Base-by-base conservation (phyloP, 2,113 vertebrate species). In the Microcebus murinus region DNA sequence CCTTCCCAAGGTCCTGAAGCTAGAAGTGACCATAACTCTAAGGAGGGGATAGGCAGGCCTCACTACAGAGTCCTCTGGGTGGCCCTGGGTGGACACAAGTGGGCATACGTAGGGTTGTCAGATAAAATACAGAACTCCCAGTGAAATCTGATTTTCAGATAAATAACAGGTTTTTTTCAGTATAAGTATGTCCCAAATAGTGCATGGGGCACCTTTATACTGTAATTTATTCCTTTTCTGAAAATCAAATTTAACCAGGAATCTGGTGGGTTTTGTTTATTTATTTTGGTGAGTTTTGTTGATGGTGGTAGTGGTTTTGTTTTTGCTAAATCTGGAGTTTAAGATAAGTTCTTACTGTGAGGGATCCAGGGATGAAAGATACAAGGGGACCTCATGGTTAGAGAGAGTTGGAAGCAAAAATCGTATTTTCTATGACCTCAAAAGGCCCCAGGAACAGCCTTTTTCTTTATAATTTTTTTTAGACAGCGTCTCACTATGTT, bases 251-350 rank as follows among this genome's bases (percentile, higher is more conserved):
- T 91, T 48, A 50, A 73, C 23, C 9, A 20, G 31, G 6, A 23
- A 52, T 29, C 39, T 71, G 52, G 7, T 86, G 21, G 8, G 18
- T 82, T 77, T 76, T 57, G 3, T 29, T 87, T 57, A 2, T 67
- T 93, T 71, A 34, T 59, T 90, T 96, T 76, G 18, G 21, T 27
- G 20, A 13, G n/a, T 83, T 42, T 70, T 61, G 14, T 4, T 83
- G 67, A 3, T 61, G 67, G 25, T 71, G 21, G 2, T n/a, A 11
- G n/a, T 65, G 29, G n/a, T 68, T 87, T 83, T 87, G 10, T 39
- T 95, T 95, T 90, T 61, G 55, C 70, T 92, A 74, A 89, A 80
- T 48, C 42, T 87, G n/a, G 39, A 70, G 61, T 88, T 79, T 82
- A 61, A 77, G 21, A 14, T 42, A 84, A 42, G 39, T 20, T 65